These are phyloP conservation scores for Trichechus manatus DNA, from an alignment of 2,113 vertebrate species.

Conservation along the genomic window DNA sequence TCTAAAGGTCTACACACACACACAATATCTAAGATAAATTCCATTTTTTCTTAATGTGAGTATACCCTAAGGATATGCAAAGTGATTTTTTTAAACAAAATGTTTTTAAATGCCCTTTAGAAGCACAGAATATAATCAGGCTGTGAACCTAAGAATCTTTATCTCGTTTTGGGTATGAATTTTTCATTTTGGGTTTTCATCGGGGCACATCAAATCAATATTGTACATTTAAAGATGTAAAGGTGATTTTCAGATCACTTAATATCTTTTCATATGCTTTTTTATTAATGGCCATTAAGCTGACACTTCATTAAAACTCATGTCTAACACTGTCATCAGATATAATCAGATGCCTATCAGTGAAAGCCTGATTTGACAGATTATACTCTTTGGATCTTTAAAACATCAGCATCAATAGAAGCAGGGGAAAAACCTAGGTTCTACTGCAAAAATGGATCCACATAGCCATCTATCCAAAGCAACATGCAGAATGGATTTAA, in stretches of 20 bases:
- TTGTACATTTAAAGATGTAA: neutral
- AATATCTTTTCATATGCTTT: neutral
- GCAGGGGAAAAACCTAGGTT: neutral
- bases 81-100: constrained; percentile 7
- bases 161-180: neutral
- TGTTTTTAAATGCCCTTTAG: constrained; percentile 44
- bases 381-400: constrained; percentile 34
- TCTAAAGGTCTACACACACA: neutral
- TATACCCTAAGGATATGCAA: neutral
- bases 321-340: constrained; percentile 19
- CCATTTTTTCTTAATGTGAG: constrained; percentile 37
- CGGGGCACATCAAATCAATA: neutral
- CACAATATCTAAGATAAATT: constrained; percentile 25
- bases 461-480: constrained; percentile 52
- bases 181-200: constrained; percentile 36
- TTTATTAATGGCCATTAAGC: constrained; percentile 55
- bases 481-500: constrained; percentile 49
- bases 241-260: constrained; percentile 56
- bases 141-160: constrained; percentile 38
- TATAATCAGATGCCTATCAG: constrained; percentile 65
- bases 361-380: constrained; percentile 49
- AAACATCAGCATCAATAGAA: constrained; percentile 52
- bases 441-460: neutral
- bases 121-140: neutral
- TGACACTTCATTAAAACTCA: constrained; percentile 67